A percentile compares a stretch with the other conserved stretches of the same genome.
These are phyloP conservation scores for Microctonus brassicae DNA, from an alignment of 2,888 invertebrate genomes.

Conservation along the genomic window DNA sequence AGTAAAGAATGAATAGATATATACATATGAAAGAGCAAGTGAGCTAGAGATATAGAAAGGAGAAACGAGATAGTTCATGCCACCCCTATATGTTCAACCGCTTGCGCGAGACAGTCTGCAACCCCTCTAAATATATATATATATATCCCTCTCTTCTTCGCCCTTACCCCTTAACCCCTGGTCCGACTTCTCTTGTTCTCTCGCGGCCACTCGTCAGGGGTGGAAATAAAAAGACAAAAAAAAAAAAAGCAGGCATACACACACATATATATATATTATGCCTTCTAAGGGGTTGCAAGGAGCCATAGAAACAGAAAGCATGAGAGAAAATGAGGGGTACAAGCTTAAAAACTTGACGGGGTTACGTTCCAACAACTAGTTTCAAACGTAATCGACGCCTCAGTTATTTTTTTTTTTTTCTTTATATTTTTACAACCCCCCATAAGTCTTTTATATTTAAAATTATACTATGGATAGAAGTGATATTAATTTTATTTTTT, in stretches of 20 bases:
- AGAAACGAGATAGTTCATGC: constrained; percentile 9
- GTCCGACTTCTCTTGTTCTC: background rate
- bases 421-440: background rate
- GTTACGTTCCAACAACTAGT: constrained; percentile 52
- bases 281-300: constrained; percentile 24
- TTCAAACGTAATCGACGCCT: constrained; percentile 45
- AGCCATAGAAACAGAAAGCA: constrained; percentile 29
- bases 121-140: constrained; percentile 45
- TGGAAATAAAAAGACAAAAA: constrained; percentile 13
- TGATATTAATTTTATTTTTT: no score
- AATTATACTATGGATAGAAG: no score
- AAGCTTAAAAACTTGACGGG: constrained; percentile 51
- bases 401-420: constrained; percentile 34
- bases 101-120: constrained; percentile 55
- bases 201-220: constrained; percentile 25
- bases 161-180: constrained; percentile 19
- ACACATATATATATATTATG: constrained; percentile 1
- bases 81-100: constrained; percentile 33
- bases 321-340: constrained; percentile 22
- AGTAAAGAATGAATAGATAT: background rate
- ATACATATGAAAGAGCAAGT: constrained; percentile 9
- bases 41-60: background rate
- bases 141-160: constrained; percentile 25
- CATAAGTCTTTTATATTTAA: no score
- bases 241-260: constrained; percentile 28